Conservation (phyloP, 2,888 invertebrate genomes). For the Eudemis profundana region DNA sequence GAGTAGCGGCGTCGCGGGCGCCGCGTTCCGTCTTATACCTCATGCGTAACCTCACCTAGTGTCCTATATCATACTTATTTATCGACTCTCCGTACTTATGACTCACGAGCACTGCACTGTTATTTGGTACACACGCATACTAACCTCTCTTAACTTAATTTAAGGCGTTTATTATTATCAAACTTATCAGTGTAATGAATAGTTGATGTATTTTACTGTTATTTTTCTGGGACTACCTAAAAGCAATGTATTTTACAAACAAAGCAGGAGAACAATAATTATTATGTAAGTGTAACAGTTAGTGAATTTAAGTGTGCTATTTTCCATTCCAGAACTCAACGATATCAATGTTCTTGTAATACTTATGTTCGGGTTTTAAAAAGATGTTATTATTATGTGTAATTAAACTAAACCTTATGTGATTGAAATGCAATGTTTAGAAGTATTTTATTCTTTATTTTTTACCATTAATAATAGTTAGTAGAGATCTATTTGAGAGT, state of each 20-base stretch:
- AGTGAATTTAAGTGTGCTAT: conserved; percentile 86
- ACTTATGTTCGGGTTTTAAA: conserved; percentile 84
- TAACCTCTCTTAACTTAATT: conserved; percentile 74
- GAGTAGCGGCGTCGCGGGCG: conserved; percentile 59
- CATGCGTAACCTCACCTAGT: conserved; percentile 78
- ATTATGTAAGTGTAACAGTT: conserved; percentile 85
- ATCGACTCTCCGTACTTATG: conserved; percentile 77
- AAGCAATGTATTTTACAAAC: conserved; percentile 84
- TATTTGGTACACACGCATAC: conserved; percentile 79
- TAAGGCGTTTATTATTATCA: conserved; percentile 73
- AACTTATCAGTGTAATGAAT: conserved; percentile 79
- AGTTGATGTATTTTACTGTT: conserved; percentile 82
- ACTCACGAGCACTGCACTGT: conserved; percentile 79
- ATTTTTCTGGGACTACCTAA: conserved; percentile 83
- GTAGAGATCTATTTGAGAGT: conserved; percentile 86
- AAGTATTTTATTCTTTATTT: conserved; percentile 86
- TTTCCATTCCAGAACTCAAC: conserved; percentile 85
- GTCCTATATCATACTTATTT: conserved; percentile 67
- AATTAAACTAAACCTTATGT: conserved; percentile 85
- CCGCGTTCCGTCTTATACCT: conserved; percentile 73
- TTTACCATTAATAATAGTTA: conserved; percentile 85
- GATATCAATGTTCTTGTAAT: conserved; percentile 84
- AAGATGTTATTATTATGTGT: conserved; percentile 83
- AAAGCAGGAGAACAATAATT: conserved; percentile 85
- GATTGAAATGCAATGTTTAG: conserved; percentile 86